Conservation (phyloP, 2,888 invertebrate species). For the Meiosimyza decipiens region DNA sequence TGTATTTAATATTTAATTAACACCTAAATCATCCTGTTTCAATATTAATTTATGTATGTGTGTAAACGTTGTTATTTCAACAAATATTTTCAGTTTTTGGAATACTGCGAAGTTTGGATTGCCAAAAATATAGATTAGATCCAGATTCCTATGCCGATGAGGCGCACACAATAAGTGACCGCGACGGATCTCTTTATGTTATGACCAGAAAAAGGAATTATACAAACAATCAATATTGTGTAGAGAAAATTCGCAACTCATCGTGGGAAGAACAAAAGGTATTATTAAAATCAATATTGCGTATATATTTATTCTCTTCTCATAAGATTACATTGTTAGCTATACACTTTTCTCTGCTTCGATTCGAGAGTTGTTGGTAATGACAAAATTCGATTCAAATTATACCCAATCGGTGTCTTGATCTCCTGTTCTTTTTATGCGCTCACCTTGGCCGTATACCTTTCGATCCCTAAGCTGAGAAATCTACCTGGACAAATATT, state of each 20-base stretch:
- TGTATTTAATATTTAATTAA: too few species aligned
- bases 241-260: conserved; percentile 56
- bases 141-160: conserved; percentile 57
- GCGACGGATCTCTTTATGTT: conserved; percentile 58
- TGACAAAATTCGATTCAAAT: conserved; percentile 58
- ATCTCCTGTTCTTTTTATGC: conserved; percentile 76
- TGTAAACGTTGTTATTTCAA: too few species aligned
- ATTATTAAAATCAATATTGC: conserved; percentile 20
- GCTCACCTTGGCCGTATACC: conserved; percentile 75
- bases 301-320: neutral
- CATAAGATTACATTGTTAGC: conserved; percentile 49
- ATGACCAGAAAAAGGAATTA: conserved; percentile 50
- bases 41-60: too few species aligned
- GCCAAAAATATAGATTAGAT: conserved; percentile 59
- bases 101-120: conserved; percentile 57
- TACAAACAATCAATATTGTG: conserved; percentile 60
- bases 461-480: conserved; percentile 73
- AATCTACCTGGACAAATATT: conserved; percentile 81
- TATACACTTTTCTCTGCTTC: conserved; percentile 63
- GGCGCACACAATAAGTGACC: conserved; percentile 55
- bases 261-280: conserved; percentile 54
- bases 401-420: conserved; percentile 67
- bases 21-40: too few species aligned
- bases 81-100: conserved; percentile 56
- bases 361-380: conserved; percentile 58